Percentiles rank a stretch among this genome's conserved stretches.
Conservation (phyloP, 2,888 invertebrate species). For the Parapristionchus giblindavisi region DNA sequence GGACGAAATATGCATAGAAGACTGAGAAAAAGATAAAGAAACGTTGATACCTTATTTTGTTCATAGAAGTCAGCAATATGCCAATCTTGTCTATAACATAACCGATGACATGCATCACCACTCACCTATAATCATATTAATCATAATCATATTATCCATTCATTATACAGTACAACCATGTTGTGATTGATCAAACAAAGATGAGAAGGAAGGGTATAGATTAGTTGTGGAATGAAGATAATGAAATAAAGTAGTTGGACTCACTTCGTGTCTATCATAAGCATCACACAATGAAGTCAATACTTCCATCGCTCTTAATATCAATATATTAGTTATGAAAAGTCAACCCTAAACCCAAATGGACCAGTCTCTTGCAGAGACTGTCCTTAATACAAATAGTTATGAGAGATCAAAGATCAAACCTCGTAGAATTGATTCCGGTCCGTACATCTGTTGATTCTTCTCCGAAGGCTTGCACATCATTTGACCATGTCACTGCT, state of each 20-base stretch:
- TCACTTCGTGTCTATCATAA: slow-evolving; percentile 49
- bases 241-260: neutral
- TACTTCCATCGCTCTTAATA: slow-evolving; percentile 59
- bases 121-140: slow-evolving; percentile 41
- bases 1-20: neutral
- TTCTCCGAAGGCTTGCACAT: slow-evolving; percentile 35
- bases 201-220: neutral
- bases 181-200: too few relatives aligned
- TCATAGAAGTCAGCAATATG: slow-evolving; percentile 63
- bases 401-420: neutral
- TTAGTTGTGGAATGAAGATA: too few relatives aligned
- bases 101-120: slow-evolving; percentile 66
- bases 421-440: slow-evolving; percentile 35
- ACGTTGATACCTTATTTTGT: slow-evolving; percentile 62
- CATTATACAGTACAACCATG: neutral
- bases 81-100: slow-evolving; percentile 62
- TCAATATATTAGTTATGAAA: neutral
- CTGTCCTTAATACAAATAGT: neutral
- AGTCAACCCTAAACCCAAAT: neutral
- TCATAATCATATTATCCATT: neutral
- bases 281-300: slow-evolving; percentile 58
- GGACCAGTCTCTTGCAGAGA: neutral
- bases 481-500: slow-evolving; percentile 21
- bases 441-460: slow-evolving; percentile 14
- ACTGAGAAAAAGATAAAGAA: neutral